Percentiles rank a stretch among this genome's conserved stretches.
phyloP scores from a whole-genome alignment of 2,797 vertebrate species.

The Stomatorhinus walkeri region DNA sequence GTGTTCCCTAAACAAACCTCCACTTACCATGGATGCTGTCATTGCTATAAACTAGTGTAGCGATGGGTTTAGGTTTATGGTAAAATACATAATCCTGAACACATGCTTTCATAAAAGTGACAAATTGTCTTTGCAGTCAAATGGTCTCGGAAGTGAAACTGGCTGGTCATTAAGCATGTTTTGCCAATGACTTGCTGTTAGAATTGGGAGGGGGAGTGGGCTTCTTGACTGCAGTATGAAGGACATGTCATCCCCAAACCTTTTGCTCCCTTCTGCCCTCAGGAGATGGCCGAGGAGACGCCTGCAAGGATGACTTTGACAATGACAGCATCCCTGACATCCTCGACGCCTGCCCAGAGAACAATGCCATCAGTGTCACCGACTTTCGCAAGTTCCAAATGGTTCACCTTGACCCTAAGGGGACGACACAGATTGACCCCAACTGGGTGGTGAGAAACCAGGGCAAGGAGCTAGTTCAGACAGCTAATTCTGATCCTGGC shows the following conservation, averaged over 20 bases:
- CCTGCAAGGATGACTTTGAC: slow-evolving; percentile 91
- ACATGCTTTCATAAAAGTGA: not conserved
- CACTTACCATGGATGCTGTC: not conserved
- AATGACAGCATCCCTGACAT: slow-evolving; percentile 86
- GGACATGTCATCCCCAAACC: not conserved
- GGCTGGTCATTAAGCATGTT: not conserved
- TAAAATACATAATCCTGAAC: not conserved
- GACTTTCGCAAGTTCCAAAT: slow-evolving; percentile 95
- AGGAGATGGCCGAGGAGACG: slow-evolving; percentile 85
- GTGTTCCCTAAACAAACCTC: not conserved
- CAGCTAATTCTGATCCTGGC: slow-evolving; percentile 91
- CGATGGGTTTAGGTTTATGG: not conserved
- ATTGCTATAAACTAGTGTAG: not conserved
- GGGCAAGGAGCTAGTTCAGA: slow-evolving; percentile 90
- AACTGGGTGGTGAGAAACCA: slow-evolving; percentile 93
- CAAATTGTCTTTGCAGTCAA: not conserved
- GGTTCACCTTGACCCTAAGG: slow-evolving; percentile 88
- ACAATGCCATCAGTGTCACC: slow-evolving; percentile 77
- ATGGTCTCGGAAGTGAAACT: not conserved
- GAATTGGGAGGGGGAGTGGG: not conserved
- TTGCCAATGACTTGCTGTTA: not conserved
- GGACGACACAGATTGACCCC: slow-evolving; percentile 90
- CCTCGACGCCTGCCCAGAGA: slow-evolving; percentile 85
- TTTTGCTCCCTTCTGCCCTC: not conserved
- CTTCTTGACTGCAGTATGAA: not conserved